These are phyloP conservation scores for Oscheius sp. DNA, from an alignment of 2,888 invertebrate genomes.

Conservation along the genomic window DNA sequence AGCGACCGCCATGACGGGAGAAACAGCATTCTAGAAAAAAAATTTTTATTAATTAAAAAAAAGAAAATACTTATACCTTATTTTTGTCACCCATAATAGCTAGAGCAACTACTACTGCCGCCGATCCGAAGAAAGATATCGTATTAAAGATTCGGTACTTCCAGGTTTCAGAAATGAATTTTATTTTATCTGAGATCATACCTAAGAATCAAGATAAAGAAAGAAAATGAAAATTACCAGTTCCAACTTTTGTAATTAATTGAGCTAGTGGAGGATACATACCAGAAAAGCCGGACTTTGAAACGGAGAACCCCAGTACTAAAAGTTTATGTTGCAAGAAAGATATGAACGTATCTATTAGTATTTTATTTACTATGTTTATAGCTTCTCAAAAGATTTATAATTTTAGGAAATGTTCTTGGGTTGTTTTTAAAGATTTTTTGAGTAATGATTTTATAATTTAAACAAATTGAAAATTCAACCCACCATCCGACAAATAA, in stretches of 20 bases:
- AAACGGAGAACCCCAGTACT: conserved; percentile 56
- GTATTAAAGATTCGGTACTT: conserved; percentile 60
- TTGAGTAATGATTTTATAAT: no score
- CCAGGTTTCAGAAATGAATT: conserved; percentile 53
- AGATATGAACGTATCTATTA: no score
- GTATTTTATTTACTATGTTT: no score
- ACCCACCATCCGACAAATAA: conserved; percentile 36
- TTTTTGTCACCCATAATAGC: conserved; percentile 37
- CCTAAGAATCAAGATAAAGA: conserved; percentile 30
- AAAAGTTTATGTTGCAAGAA: no score
- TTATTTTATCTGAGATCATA: conserved; percentile 36
- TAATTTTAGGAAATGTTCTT: no score
- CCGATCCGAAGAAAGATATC: conserved; percentile 57
- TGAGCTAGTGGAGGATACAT: conserved; percentile 59
- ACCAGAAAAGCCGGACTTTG: conserved; percentile 48
- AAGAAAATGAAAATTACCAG: conserved; percentile 25
- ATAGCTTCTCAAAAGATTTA: no score
- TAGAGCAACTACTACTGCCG: conserved; percentile 41
- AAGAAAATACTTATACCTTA: conserved; percentile 14
- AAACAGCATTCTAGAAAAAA: conserved; percentile 4
- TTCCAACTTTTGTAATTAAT: conserved; percentile 51
- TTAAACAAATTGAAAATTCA: no score
- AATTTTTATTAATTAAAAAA: neutral
- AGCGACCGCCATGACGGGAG: conserved; percentile 30
- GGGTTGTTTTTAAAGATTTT: no score